Evolutionary conservation across 2,888 invertebrate species (phyloP), one percentile per base, ranked within the genome.

Genomic region (Sipha maydis): DNA sequence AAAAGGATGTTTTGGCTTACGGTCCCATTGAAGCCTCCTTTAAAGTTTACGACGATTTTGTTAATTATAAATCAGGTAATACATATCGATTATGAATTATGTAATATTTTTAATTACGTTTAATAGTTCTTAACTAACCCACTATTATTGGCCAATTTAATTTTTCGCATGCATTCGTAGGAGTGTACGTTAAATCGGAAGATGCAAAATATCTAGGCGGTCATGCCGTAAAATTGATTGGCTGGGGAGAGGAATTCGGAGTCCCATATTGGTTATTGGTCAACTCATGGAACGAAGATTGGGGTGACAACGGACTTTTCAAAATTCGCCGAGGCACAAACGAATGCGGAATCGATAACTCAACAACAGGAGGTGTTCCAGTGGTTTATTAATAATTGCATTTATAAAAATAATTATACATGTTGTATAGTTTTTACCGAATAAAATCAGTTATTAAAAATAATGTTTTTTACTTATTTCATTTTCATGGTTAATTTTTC

Each of bases 1-100:
- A 94, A 92, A 93, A 94, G n/a, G 98, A 98, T 92, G 94, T 98
- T 89, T 94, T 94, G 93, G 94, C 93, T 73, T 95, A 97, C 92
- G 98, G 97, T 31, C 97, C 98, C 1, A 97, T 98, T 0, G 97
- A 97, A 93, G 98, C 94, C 0, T 96, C 96, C 0, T 97, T 98
- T 91, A 95, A 95, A 0, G 98, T 98, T 3, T 98, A 96, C 91
- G 94, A 94, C 75, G 98, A 98, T 93, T 95, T 98, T 91, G 93
- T 96, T 8, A 92, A 93, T 82, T 98, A 98, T 93, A 97, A 97
- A 93, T 94, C 94, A 90, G 97, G 97, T 93, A 93, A 90, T 8
- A 0, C 5, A 67, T 8, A 67, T 8, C 25, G 9, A 67, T 3
- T 1, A 25, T 67, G 0, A 19, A 67, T n/a, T 8, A n/a, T 9